phyloP scores from a whole-genome alignment of 2,888 invertebrate species.

The Atrina japonica region DNA sequence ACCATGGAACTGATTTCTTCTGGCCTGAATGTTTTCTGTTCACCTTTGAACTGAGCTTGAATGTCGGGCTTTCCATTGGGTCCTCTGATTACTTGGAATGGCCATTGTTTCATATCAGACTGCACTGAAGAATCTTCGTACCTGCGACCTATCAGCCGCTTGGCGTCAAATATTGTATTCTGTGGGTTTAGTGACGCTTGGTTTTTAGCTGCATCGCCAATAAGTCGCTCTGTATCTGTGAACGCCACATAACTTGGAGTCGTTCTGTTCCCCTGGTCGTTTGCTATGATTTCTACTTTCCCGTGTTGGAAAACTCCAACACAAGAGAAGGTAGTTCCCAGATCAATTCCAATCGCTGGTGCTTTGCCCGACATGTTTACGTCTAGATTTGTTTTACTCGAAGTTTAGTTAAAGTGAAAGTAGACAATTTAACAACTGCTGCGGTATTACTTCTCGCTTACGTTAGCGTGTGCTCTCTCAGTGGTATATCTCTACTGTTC shows the following conservation, averaged over 20 bases:
- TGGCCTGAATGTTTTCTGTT: slow-evolving; percentile 91
- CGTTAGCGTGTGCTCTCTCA: too few relatives aligned
- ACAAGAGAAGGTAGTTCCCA: slow-evolving; percentile 90
- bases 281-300: too few relatives aligned
- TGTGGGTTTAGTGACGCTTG: slow-evolving; percentile 86
- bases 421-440: slow-evolving; percentile 2
- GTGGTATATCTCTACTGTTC: too few relatives aligned
- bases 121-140: slow-evolving; percentile 69
- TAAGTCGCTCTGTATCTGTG: slow-evolving; percentile 82
- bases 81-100: slow-evolving; percentile 66
- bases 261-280: slow-evolving; percentile 85
- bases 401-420: slow-evolving; percentile 15
- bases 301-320: slow-evolving; percentile 80
- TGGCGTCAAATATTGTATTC: slow-evolving; percentile 85
- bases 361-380: slow-evolving; percentile 42
- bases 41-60: slow-evolving; percentile 85
- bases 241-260: slow-evolving; percentile 89
- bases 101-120: slow-evolving; percentile 75
- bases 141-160: slow-evolving; percentile 73
- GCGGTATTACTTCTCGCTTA: too few relatives aligned
- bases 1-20: slow-evolving; percentile 96
- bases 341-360: slow-evolving; percentile 90
- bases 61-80: slow-evolving; percentile 72
- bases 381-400: too few relatives aligned
- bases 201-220: slow-evolving; percentile 82